Evolutionary conservation across 2,888 invertebrate species (phyloP), one percentile per base, ranked within the genome.

Genomic region (Beris morrisii): DNA sequence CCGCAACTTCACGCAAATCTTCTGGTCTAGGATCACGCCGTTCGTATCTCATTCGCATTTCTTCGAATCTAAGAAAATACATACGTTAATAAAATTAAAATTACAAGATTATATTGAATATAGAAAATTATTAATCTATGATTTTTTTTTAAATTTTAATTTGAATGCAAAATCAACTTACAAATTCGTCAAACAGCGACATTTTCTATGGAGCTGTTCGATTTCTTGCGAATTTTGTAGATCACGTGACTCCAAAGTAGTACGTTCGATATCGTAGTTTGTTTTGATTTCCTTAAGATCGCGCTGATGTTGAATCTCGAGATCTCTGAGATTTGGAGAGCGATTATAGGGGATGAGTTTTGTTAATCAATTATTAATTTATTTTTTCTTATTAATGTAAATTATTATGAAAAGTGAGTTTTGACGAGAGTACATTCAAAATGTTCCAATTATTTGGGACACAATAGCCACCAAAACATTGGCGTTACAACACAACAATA

Each of bases 41-140:
- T 74, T 85, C 85, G 68, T 85, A 85, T 28, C 84, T 80, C 77
- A 83, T 81, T 66, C 85, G 81, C 74, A 85, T 84, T 76, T 85
- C 85, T 73, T 85, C 85, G 71, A 85, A 85, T 70, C 85, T 85
- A 31, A 64, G 22, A 45, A 48, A 48, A 15, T n/a, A 48, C 5
- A 6, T 53, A 28, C 15, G 5, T 53, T 53, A 28, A 5, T 53
- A 53, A 5, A 22, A 65, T 64, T 59, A 50, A 61, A 48, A 59
- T 22, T 55, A 31, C 64, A 55, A 31, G 12, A n/a, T n/a, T n/a
- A n/a, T n/a, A n/a, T n/a, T n/a, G n/a, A n/a, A n/a, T n/a, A n/a
- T n/a, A 31, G 31, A 54, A 12, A 32, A 32, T 32, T 32, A 32
- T 5, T 5, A 32, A 32, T 32, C 5, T 5, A 32, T 32, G 4